Percentiles rank a stretch among this genome's conserved stretches.
These are phyloP conservation scores for Melieria omissa DNA, from an alignment of 2,888 invertebrate species.

Conservation along the genomic window DNA sequence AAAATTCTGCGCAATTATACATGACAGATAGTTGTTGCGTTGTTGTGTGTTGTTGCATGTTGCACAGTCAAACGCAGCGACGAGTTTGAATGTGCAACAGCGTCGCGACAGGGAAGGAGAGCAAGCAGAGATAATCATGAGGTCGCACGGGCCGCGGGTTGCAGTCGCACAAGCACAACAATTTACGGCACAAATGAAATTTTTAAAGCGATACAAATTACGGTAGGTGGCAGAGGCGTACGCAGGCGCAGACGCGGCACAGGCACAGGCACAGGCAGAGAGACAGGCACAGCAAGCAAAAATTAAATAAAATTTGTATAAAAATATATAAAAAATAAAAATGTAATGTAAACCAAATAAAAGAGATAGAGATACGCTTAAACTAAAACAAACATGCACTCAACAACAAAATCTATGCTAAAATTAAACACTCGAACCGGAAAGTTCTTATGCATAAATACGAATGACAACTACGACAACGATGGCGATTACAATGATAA, in stretches of 20 bases:
- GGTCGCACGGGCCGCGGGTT: slow-evolving; percentile 1
- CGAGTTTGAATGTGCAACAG: slow-evolving; percentile 9
- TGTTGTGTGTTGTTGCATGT: slow-evolving; percentile 20
- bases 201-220: not conserved
- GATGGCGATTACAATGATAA: no score
- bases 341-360: no score
- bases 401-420: no score
- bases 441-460: no score
- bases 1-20: slow-evolving; percentile 73
- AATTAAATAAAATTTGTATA: not conserved
- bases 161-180: slow-evolving; percentile 12
- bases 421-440: no score
- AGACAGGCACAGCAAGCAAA: slow-evolving; percentile 34
- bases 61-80: slow-evolving; percentile 8
- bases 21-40: slow-evolving; percentile 35
- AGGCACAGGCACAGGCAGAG: slow-evolving; percentile 47
- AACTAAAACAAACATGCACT: no score
- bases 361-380: no score
- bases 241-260: slow-evolving; percentile 8
- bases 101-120: slow-evolving; percentile 2
- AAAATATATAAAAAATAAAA: no score
- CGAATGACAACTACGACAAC: no score
- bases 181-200: not conserved
- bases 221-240: not conserved
- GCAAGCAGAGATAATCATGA: not conserved